These are phyloP conservation scores for Sminthopsis crassicaudata DNA, from an alignment of 2,113 vertebrate genomes.

Conservation along the genomic window DNA sequence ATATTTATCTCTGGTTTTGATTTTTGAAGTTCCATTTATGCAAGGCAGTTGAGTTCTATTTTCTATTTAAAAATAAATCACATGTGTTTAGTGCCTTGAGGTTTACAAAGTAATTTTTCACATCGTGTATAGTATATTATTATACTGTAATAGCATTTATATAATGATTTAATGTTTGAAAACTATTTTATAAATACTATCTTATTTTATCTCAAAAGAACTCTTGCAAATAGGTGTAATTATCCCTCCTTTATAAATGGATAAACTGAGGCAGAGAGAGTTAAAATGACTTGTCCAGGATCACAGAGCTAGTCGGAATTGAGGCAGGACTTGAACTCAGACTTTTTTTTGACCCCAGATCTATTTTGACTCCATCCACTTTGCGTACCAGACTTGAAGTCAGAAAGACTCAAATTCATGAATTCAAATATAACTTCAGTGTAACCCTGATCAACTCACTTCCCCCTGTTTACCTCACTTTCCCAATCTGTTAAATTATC, in stretches of 20 bases:
- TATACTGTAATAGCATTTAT: not conserved
- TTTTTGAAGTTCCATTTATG: not conserved
- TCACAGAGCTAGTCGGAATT: not conserved
- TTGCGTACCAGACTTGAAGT: not conserved
- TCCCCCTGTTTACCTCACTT: not conserved
- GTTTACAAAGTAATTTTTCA: not conserved
- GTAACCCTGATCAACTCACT: not conserved
- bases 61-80: not conserved
- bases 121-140: not conserved
- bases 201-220: not conserved
- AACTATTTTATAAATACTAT: not conserved
- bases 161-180: not conserved
- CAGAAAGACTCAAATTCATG: not conserved
- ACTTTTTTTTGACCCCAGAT: not conserved
- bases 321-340: not conserved
- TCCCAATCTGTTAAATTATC: not conserved
- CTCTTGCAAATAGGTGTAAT: not conserved
- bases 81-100: not conserved
- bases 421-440: not conserved
- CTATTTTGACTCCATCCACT: not conserved
- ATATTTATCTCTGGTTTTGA: not conserved
- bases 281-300: not conserved
- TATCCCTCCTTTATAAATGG: not conserved
- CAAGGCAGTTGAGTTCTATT: not conserved
- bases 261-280: not conserved